Evolutionary conservation across 2,113 vertebrate genomes (phyloP).

Genomic region (Bungarus multicinctus): DNA sequence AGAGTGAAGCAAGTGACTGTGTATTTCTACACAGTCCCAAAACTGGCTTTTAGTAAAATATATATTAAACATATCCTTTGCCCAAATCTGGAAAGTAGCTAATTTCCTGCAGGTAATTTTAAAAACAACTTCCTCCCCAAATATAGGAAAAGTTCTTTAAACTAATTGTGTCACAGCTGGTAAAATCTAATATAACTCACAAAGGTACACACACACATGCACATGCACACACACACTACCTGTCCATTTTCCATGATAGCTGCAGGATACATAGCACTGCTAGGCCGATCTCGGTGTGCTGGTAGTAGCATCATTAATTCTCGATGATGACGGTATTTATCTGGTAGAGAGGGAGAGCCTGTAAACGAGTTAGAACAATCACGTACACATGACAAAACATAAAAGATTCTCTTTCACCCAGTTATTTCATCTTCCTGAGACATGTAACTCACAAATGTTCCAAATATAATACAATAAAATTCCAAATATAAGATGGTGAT

Average conservation of each 20-base stretch:
- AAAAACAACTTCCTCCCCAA: neutral
- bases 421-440: conserved; percentile 30
- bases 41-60: neutral
- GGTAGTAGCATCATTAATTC: conserved; percentile 92
- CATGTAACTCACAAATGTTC: conserved; percentile 24
- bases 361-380: conserved; percentile 80
- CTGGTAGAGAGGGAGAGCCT: conserved; percentile 96
- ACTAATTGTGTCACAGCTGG: neutral
- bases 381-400: conserved; percentile 74
- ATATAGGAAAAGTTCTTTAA: neutral
- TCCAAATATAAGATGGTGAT: conserved; percentile 29
- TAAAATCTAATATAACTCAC: neutral
- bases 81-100: neutral
- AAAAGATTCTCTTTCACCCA: conserved; percentile 56
- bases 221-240: conserved; percentile 63
- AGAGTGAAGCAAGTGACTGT: neutral
- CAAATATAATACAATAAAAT: conserved; percentile 30
- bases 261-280: conserved; percentile 88
- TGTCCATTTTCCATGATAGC: conserved; percentile 89
- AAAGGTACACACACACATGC: neutral
- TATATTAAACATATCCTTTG: neutral
- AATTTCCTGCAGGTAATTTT: neutral
- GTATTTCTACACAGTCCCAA: neutral
- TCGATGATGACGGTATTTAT: conserved; percentile 91
- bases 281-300: conserved; percentile 84